Evolutionary conservation across 1,140 invertebrate genomes (phyloP), one percentile per base, ranked within the genome.

Genomic region (Bombus turneri): DNA sequence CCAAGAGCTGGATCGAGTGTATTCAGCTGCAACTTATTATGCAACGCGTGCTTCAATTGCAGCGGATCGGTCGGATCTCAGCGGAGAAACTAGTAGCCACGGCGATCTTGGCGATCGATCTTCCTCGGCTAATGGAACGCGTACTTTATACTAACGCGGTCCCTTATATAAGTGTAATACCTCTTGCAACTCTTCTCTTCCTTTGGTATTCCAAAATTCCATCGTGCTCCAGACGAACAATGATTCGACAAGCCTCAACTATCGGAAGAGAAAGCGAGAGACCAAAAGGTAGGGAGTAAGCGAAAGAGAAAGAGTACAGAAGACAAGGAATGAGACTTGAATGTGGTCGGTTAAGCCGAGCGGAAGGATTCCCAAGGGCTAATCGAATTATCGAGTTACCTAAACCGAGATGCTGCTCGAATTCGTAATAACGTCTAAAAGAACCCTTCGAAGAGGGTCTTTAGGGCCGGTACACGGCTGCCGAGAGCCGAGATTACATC

Each of bases 311-410:
- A 83, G 18, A n/a, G n/a, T 10, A 34, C 2, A 37, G 28, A 2
- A 59, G 37, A 18, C 25, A 59, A 10, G 53, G 39, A 22, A 39
- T 4, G 31, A 47, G 77, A 43, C 9, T 73, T 6, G 18, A 31
- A 68, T 47, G 64, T 39, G 53, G 57, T n/a, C 64, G 59, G 83
- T 76, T 81, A 76, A 86, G 64, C 57, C 72, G 47, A 68, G 85
- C 72, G 39, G 80, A 75, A 82, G 68, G 85, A 71, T 77, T 78
- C 53, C 66, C 83, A 43, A 69, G 62, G 81, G 84, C 69, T 89
- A 89, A 90, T 90, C 87, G 87, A 89, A 89, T 90, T 90, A 90
- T 90, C 88, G 88, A 81, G 81, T 89, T 89, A 90, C 85, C 87
- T 68, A 78, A 84, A 83, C 87, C 80, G 85, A 88, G 87, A 88